Evolutionary conservation across 92 coral and sea anemone species (phyloP).

Genomic region (Paramuricea clavata): DNA sequence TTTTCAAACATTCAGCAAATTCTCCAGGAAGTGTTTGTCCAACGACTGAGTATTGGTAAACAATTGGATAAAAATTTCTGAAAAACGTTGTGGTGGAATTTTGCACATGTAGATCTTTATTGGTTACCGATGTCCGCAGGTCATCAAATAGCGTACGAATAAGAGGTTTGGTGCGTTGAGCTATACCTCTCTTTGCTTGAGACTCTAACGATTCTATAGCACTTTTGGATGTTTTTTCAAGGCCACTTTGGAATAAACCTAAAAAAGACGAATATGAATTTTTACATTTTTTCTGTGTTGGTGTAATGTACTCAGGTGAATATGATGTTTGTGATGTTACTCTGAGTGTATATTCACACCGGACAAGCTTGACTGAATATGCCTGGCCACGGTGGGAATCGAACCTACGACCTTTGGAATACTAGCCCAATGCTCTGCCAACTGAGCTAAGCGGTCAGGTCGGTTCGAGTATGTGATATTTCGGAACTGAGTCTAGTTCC

Average conservation of each 20-base stretch:
- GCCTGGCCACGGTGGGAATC: too few species aligned
- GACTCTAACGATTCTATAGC: slow-evolving; percentile 24
- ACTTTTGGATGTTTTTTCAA: slow-evolving; percentile 24
- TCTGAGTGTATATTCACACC: too few species aligned
- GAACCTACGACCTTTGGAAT: too few species aligned
- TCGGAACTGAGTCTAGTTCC: too few species aligned
- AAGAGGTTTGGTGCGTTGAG: slow-evolving; percentile 13
- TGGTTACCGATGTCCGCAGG: slow-evolving; percentile 17
- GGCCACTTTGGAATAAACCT: slow-evolving; percentile 18
- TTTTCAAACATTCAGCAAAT: slow-evolving; percentile 83
- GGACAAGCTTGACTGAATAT: too few species aligned
- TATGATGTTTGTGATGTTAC: too few species aligned
- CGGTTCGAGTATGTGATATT: too few species aligned
- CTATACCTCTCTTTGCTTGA: background rate
- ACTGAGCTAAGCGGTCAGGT: too few species aligned
- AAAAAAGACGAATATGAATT: too few species aligned
- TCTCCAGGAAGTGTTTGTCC: slow-evolving; percentile 51
- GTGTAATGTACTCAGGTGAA: too few species aligned
- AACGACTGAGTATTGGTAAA: slow-evolving; percentile 59
- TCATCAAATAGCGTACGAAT: slow-evolving; percentile 32
- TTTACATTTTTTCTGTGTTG: too few species aligned
- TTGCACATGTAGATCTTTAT: slow-evolving; percentile 9
- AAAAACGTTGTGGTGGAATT: slow-evolving; percentile 27
- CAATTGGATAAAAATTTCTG: slow-evolving; percentile 71
- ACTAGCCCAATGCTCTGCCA: too few species aligned